Percentiles rank a stretch among this genome's conserved stretches.
Conservation (phyloP, 2,797 vertebrate genomes). For the Phataginus tetradactyla region DNA sequence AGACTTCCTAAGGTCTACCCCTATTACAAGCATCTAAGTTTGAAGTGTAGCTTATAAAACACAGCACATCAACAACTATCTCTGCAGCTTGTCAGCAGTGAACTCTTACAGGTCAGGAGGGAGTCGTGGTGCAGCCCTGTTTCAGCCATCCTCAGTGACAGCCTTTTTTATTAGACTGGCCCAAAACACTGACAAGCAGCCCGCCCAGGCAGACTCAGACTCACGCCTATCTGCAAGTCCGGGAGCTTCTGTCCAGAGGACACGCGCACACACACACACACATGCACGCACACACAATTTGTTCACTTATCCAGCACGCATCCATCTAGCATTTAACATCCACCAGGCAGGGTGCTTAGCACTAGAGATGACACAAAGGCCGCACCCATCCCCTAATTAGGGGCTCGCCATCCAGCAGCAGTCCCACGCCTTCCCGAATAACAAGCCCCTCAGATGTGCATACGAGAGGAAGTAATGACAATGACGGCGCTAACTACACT, state of each 20-base stretch:
- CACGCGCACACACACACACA: too few relatives aligned
- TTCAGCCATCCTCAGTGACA: background rate
- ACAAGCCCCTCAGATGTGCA: background rate
- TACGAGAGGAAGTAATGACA: background rate
- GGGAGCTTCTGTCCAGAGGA: background rate
- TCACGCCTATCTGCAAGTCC: background rate
- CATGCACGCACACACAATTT: background rate
- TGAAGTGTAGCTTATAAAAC: background rate
- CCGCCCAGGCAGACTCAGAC: background rate
- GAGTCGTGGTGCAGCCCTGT: fast-evolving
- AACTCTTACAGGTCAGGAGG: background rate
- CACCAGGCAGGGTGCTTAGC: background rate
- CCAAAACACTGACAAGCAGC: background rate
- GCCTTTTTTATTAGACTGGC: background rate
- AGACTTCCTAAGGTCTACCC: background rate
- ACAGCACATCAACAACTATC: background rate
- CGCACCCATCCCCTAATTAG: background rate
- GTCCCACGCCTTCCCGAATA: background rate
- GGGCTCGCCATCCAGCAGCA: background rate
- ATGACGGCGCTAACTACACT: background rate
- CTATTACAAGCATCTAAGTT: background rate
- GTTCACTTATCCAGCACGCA: background rate
- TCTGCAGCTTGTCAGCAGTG: background rate
- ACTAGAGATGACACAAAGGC: background rate
- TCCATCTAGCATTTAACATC: background rate